Evolutionary conservation across 2,113 vertebrate species (phyloP), one percentile per base, ranked within the genome.

Genomic region (Prolemur simus): DNA sequence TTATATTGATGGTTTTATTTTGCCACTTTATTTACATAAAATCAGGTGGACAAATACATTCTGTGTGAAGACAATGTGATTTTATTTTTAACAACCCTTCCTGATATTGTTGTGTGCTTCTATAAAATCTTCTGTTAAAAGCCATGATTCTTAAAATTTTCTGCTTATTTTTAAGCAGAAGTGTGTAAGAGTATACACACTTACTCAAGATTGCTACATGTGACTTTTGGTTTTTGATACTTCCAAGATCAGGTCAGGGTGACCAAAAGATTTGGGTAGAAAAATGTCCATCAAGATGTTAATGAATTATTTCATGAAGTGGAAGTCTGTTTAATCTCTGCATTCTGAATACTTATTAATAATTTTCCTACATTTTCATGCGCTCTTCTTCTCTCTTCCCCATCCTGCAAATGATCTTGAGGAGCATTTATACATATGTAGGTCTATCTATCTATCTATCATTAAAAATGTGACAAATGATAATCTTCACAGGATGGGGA

Each of bases 71-170:
- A 78, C 25, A 81, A 69, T 52, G 32, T 23, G 85, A 47, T 66
- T 97, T 85, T 49, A 7, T 49, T 64, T 91, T 45, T 68, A 64
- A 68, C 8, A 92, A 81, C 13, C 1, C 9, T 69, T 81, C 32
- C 12, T 77, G 32, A 39, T 71, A 77, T 69, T 34, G 18, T 77
- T 82, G 45, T 78, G 13, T 27, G 13, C 7, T 25, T 80, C 71
- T 78, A 91, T 89, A 73, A 93, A 73, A 37, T 2, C 18, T 88
- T 96, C 52, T 27, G 93, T 68, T 77, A 86, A 89, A 80, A 91
- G 45, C 60, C 17, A 68, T 25, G 1, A 29, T 42, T 11, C 82
- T 95, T 74, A 90, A 47, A 54, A 0, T 66, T 37, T 87, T 56
- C 4, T 68, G 66, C 5, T 78, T 71, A 52, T 37, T 81, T 94